Percentiles rank a stretch among this genome's conserved stretches.
phyloP scores from a whole-genome alignment of 2,888 invertebrate species.

The Brachynemurus nebulosus region DNA sequence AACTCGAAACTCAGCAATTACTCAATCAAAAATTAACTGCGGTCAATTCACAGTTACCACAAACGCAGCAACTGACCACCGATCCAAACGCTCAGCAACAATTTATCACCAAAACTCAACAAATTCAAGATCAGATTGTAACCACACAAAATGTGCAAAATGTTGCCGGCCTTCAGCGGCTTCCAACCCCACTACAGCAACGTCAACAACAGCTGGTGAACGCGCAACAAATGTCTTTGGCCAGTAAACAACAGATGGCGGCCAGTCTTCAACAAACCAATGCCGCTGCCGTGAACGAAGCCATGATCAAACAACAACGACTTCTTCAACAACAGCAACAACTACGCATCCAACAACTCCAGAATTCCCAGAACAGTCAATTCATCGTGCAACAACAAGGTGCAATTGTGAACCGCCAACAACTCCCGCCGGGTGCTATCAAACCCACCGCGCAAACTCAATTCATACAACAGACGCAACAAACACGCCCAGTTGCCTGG shows the following conservation, averaged over 20 bases:
- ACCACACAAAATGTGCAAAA: slow-evolving; percentile 21
- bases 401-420: slow-evolving; percentile 9
- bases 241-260: slow-evolving; percentile 25
- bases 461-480: slow-evolving; percentile 2
- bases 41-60: slow-evolving; percentile 13
- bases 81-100: slow-evolving; percentile 15
- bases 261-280: slow-evolving; percentile 30
- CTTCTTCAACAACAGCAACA: slow-evolving; percentile 28
- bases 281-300: slow-evolving; percentile 12
- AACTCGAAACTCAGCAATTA: slow-evolving; percentile 21
- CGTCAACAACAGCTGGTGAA: slow-evolving; percentile 16
- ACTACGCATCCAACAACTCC: slow-evolving; percentile 27
- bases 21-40: slow-evolving; percentile 18
- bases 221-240: slow-evolving; percentile 7
- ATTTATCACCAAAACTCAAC: slow-evolving; percentile 14
- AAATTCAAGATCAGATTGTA: slow-evolving; percentile 18
- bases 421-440: slow-evolving; percentile 5
- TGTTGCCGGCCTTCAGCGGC: slow-evolving; percentile 12
- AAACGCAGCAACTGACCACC: slow-evolving; percentile 16
- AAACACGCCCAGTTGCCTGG: slow-evolving; percentile 16
- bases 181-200: slow-evolving; percentile 11
- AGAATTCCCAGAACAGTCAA: slow-evolving; percentile 25
- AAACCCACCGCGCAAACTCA: slow-evolving; percentile 5
- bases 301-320: slow-evolving; percentile 19
- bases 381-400: slow-evolving; percentile 22